Base-by-base conservation (phyloP, 1,140 invertebrate species). In the Leptinotarsa defecta region DNA sequence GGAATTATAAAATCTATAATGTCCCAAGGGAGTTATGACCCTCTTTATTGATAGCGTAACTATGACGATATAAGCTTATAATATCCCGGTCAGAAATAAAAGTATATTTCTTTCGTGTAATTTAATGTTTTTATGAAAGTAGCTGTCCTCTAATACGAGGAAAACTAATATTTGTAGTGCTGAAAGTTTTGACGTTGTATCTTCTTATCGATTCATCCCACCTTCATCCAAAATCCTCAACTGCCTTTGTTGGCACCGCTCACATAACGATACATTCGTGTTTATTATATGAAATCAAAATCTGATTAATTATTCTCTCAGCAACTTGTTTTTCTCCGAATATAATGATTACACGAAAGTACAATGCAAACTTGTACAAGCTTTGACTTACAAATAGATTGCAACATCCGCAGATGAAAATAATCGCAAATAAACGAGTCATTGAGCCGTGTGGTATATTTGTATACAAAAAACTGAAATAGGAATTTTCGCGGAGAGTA, bases 261-360 rank as follows among this genome's bases (percentile, higher is more conserved):
- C 52, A 57, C 15, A 57, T 57, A 57, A 57, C 15, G 15, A 57
- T 17, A 57, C 52, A 13, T 5, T 17, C 52, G 52, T 57, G 52
- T 57, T 57, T 57, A 57, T 57, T 57, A n/a, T 57, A 17, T 19
- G 6, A 57, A 57, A 57, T 57, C 52, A 3, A 57, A 57, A 17
- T 19, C 15, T 57, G n/a, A 57, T 57, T 57, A 1, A 17, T 57
- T 57, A 57, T 57, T 57, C 52, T 5, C 13, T 57, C 17, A 15
- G 52, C n/a, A 57, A 57, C 52, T 57, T 57, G 52, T 57, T 57
- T 57, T 57, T 57, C 52, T 57, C 52, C 52, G 52, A 57, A 57
- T 57, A 57, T 57, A 57, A 57, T n/a, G 52, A 57, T 19, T 57
- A 57, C 52, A 57, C n/a, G 13, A 3, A 57, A n/a, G 52, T 57